Evolutionary conservation across 1,140 invertebrate genomes (phyloP).

Genomic region (Calephelis virginiensis): DNA sequence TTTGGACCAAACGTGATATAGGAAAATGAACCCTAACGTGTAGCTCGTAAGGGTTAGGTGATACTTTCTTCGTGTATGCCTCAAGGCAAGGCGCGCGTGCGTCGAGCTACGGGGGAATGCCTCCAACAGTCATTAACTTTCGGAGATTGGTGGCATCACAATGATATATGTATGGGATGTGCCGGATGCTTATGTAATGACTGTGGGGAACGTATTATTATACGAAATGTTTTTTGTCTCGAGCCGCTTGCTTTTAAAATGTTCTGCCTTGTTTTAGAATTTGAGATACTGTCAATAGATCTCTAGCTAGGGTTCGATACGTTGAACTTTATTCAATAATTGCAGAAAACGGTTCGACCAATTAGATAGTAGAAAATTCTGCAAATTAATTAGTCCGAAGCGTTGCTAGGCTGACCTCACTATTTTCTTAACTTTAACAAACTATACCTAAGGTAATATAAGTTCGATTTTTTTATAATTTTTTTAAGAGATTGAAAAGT

Average conservation of each 20-base stretch:
- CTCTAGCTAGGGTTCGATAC: too few relatives aligned
- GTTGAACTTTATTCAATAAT: too few relatives aligned
- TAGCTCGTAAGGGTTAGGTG: not conserved
- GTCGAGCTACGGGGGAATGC: slow-evolving; percentile 53
- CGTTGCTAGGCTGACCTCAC: too few relatives aligned
- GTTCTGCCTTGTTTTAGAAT: slow-evolving; percentile 6
- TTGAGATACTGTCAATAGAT: slow-evolving; percentile 6
- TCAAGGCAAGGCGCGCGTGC: slow-evolving; percentile 30
- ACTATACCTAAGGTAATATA: too few relatives aligned
- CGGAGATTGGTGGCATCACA: slow-evolving; percentile 56
- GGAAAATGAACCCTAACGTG: not conserved
- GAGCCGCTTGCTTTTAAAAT: slow-evolving; percentile 2
- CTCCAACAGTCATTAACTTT: slow-evolving; percentile 70
- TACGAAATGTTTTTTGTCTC: slow-evolving; percentile 30
- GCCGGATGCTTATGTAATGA: slow-evolving; percentile 65
- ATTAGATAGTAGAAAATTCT: too few relatives aligned
- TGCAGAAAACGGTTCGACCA: too few relatives aligned
- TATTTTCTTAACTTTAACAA: too few relatives aligned
- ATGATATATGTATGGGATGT: slow-evolving; percentile 66
- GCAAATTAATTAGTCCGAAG: too few relatives aligned
- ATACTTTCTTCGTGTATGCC: slow-evolving; percentile 11
- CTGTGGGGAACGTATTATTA: slow-evolving; percentile 35
- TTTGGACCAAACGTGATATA: not conserved
- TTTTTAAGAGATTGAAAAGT: too few relatives aligned
- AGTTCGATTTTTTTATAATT: too few relatives aligned